Base-by-base conservation (phyloP, 2,797 vertebrate species). In the Loriculus beryllinus region DNA sequence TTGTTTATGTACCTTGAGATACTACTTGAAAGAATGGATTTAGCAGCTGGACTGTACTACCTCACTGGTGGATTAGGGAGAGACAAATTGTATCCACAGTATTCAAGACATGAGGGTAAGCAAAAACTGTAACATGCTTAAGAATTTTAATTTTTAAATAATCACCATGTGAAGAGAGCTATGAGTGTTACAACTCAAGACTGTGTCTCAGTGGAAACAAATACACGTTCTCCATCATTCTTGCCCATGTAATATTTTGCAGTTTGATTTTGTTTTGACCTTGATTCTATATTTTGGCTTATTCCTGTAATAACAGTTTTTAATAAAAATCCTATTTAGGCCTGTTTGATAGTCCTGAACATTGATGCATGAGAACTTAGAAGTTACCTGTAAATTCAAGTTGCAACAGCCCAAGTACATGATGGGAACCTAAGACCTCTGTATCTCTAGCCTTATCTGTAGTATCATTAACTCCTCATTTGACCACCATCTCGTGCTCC, bases 391-490 rank as follows among this genome's bases (percentile, higher is more conserved):
- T 37, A 65, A 76, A 40, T 79, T 49, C 42, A 52, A 18, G 5
- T 40, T 13, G 9, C 63, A 56, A 33, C 17, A 25, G 14, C 16
- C 10, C 21, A 48, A 70, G 6, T 7, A 39, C 0, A 1, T 4
- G 40, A 57, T 16, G 23, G n/a, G 40, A 60, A 74, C 37, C 0
- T 2, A 74, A 64, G 49, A 45, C 1, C 7, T 35, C 13, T 47
- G 33, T 12, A 20, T 76, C 12, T 39, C 39, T 28, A 28, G 23
- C 10, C 23, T 71, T 39, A 37, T 6, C 6, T 0, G 2, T 14
- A 1, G 1, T 28, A 14, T 7, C 19, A 25, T 10, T 35, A 59
- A 37, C 45, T 49, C 35, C 52, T 57, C 1, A 0, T 21, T 29
- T 19, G 37, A 14, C 33, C 1, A 4, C 2, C 17, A 8, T 82